Evolutionary conservation across 2,797 vertebrate genomes (phyloP).

Genomic region (Galaxias olidus): DNA sequence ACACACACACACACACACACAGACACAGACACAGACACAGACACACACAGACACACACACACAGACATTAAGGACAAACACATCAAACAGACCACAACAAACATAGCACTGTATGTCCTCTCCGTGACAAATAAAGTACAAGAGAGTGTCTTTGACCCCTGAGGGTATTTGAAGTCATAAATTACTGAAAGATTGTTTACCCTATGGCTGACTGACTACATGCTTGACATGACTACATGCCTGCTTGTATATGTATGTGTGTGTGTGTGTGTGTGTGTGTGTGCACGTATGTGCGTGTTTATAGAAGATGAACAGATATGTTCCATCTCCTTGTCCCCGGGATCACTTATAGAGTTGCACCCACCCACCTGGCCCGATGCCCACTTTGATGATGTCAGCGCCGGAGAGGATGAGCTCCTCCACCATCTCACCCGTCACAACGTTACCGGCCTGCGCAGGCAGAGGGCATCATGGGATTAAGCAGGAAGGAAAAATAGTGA

Average conservation of each 20-base stretch:
- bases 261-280: not conserved
- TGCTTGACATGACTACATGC: too few relatives aligned
- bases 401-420: conserved; percentile 97
- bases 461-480: conserved; percentile 10
- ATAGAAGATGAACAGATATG: conserved; percentile 6
- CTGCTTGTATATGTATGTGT: not conserved
- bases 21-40: not conserved
- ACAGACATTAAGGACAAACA: not conserved
- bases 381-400: conserved; percentile 99
- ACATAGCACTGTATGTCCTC: too few relatives aligned
- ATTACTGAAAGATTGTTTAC: too few relatives aligned
- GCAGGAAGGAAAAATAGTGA: not conserved
- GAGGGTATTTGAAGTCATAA: too few relatives aligned
- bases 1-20: not conserved
- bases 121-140: too few relatives aligned
- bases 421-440: conserved; percentile 99
- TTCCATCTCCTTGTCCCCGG: not conserved
- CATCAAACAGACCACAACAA: too few relatives aligned
- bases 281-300: not conserved
- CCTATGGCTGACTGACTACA: too few relatives aligned
- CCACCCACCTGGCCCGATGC: conserved; percentile 92
- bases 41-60: not conserved
- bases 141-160: too few relatives aligned
- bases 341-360: not conserved
- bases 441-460: conserved; percentile 89